Evolutionary conservation across 92 coral and sea anemone species (phyloP).

Genomic region (Micromussa lordhowensis): DNA sequence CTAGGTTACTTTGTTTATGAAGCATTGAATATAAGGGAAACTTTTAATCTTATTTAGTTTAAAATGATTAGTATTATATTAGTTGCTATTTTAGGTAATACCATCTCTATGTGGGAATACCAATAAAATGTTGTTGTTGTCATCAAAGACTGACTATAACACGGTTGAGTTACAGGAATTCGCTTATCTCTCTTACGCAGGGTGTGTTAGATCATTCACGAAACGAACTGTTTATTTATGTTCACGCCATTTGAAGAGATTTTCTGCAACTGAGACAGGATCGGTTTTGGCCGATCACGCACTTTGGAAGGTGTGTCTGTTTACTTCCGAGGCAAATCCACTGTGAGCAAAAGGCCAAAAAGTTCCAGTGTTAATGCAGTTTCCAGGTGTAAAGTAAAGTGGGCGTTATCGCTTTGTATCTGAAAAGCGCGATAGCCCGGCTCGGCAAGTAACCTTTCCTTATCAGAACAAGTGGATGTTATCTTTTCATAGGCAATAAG

Average conservation of each 20-base stretch:
- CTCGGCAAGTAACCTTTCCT: constrained; percentile 4
- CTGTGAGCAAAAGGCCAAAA: background rate
- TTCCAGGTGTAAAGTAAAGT: background rate
- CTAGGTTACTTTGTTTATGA: too few relatives aligned
- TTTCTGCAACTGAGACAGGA: background rate
- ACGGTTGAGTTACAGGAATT: background rate
- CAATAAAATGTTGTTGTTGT: too few relatives aligned
- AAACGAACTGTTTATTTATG: background rate
- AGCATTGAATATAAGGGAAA: too few relatives aligned
- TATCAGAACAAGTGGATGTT: background rate
- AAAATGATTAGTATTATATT: too few relatives aligned
- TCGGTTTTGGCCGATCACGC: background rate
- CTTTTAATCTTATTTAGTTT: too few relatives aligned
- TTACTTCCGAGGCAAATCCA: background rate
- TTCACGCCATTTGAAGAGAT: background rate
- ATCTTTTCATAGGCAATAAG: background rate
- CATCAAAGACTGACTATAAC: background rate
- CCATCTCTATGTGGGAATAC: too few relatives aligned
- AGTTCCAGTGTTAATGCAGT: background rate
- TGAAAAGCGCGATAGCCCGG: background rate
- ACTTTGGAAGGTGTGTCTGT: background rate
- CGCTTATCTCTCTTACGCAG: background rate
- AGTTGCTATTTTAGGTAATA: too few relatives aligned
- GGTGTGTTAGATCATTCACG: background rate
- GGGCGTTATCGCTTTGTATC: background rate